Conservation (phyloP, 2,888 invertebrate species). For the Ormyrus thymus region DNA sequence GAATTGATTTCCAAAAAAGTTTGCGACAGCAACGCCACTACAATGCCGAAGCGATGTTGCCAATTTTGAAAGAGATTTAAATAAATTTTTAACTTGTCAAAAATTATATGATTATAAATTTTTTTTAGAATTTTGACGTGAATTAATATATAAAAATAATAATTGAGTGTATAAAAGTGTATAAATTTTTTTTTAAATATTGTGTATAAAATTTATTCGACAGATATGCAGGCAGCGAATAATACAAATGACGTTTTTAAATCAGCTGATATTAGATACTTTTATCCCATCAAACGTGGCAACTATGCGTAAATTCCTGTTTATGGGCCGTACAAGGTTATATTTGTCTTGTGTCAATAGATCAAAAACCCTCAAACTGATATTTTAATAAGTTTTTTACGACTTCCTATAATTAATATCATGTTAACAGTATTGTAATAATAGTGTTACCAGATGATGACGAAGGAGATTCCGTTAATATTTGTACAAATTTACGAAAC, state of each 20-base stretch:
- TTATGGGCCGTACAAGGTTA: constrained; percentile 52
- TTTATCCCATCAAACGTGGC: constrained; percentile 19
- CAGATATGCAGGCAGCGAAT: no score
- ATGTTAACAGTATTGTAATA: background rate
- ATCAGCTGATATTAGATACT: background rate
- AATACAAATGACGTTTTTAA: background rate
- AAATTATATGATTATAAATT: background rate
- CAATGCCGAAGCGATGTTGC: constrained; percentile 26
- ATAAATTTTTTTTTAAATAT: no score
- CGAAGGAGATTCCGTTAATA: constrained; percentile 4
- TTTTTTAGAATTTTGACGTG: background rate
- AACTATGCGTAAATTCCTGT: constrained; percentile 49
- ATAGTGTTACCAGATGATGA: constrained; percentile 37
- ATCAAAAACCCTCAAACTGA: constrained; percentile 18
- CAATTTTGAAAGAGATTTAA: constrained; percentile 11
- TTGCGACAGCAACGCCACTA: constrained; percentile 31
- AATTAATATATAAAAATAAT: background rate
- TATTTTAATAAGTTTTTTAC: background rate
- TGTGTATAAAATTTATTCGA: no score
- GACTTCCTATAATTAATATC: constrained; percentile 1
- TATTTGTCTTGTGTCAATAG: constrained; percentile 37
- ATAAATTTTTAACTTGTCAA: background rate
- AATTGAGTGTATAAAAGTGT: no score
- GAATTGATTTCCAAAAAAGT: constrained; percentile 5
- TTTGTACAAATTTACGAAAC: constrained; percentile 3